Evolutionary conservation across 2,113 vertebrate genomes (phyloP).

Genomic region (Neolamprologus toae): DNA sequence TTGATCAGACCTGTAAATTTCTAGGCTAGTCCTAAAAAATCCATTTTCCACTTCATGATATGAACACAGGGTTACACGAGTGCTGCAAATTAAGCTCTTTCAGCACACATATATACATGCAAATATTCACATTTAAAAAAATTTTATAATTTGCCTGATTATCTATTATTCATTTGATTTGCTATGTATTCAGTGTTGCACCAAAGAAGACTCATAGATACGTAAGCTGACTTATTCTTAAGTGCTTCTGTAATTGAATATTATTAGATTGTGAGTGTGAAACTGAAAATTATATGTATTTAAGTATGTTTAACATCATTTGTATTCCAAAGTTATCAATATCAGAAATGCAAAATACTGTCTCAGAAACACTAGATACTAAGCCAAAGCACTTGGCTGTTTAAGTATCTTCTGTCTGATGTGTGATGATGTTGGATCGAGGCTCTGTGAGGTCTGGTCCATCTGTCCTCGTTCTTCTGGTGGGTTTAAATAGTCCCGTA

Average conservation of each 20-base stretch:
- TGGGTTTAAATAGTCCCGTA: neutral
- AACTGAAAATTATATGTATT: neutral
- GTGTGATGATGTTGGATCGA: neutral
- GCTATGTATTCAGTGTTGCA: neutral
- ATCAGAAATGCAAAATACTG: rapidly evolving
- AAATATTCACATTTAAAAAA: neutral
- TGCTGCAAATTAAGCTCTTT: neutral
- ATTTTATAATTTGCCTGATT: neutral
- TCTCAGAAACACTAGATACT: neutral
- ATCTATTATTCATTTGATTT: neutral
- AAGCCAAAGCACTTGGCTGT: neutral
- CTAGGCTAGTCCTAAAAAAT: rapidly evolving
- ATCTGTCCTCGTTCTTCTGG: neutral
- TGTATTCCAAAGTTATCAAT: neutral
- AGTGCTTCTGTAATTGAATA: neutral
- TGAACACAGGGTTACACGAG: neutral
- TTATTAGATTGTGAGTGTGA: neutral
- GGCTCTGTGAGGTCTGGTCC: neutral
- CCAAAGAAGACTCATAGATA: neutral
- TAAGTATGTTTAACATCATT: neutral
- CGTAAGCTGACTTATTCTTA: neutral
- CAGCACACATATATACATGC: neutral
- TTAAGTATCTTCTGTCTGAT: neutral
- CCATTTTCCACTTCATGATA: neutral
- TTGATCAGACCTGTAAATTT: rapidly evolving